Evolutionary conservation across 2,888 invertebrate genomes (phyloP).

Genomic region (Drosophila lacicola): DNA sequence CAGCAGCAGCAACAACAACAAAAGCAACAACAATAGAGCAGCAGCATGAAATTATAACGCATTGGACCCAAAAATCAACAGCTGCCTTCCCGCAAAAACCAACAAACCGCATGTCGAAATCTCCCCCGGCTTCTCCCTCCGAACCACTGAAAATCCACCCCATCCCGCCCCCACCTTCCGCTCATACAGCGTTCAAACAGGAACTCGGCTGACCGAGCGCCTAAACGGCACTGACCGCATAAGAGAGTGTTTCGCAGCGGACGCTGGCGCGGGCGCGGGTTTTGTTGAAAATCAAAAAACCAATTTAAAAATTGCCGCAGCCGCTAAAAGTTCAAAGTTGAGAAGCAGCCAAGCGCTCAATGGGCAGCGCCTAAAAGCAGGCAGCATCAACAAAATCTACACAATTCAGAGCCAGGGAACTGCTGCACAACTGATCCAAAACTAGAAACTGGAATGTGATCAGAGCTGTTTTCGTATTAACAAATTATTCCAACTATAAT

Average conservation of each 20-base stretch:
- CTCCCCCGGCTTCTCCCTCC: conserved; percentile 22
- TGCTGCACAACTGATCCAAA: conserved; percentile 4
- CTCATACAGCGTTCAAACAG: conserved; percentile 34
- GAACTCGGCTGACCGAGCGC: conserved; percentile 70
- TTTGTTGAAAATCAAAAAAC: conserved; percentile 61
- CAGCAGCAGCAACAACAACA: conserved; percentile 38
- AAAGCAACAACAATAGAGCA: conserved; percentile 35
- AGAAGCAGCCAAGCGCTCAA: conserved; percentile 60
- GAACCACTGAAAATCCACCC: conserved; percentile 2
- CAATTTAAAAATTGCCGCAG: conserved; percentile 75
- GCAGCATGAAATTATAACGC: conserved; percentile 73
- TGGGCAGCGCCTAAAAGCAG: conserved; percentile 48
- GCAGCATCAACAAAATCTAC: conserved; percentile 33
- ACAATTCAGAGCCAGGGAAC: conserved; percentile 26
- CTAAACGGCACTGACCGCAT: conserved; percentile 75
- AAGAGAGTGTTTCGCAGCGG: conserved; percentile 40
- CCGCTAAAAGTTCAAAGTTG: conserved; percentile 76
- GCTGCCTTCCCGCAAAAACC: conserved; percentile 76
- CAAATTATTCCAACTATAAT: no score
- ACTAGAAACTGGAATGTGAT: no score
- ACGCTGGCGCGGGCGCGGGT: background rate
- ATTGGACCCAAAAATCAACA: conserved; percentile 77
- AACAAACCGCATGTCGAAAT: conserved; percentile 76
- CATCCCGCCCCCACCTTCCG: background rate
- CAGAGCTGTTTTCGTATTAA: no score